A percentile compares a stretch with the other conserved stretches of the same genome.
These are phyloP conservation scores for Ornithoptera priamus DNA, from an alignment of 2,888 invertebrate genomes.

Conservation along the genomic window DNA sequence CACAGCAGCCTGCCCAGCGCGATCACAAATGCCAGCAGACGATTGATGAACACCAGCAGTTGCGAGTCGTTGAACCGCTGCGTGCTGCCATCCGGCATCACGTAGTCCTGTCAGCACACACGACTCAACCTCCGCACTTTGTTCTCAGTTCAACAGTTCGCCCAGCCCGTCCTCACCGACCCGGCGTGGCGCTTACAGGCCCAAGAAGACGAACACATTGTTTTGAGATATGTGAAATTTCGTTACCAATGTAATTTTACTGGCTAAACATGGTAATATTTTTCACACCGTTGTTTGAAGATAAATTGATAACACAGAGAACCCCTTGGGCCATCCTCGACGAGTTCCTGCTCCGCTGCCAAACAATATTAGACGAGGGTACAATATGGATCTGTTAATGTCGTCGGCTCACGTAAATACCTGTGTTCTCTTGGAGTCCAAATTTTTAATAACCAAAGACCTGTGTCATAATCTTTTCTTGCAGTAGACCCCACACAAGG, in stretches of 20 bases:
- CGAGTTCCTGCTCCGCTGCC: no score
- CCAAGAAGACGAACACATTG: no score
- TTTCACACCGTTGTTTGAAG: no score
- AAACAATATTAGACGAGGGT: background rate
- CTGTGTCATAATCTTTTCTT: conserved; percentile 99
- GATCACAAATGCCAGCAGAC: conserved; percentile 90
- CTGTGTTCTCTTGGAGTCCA: background rate
- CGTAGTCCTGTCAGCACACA: conserved; percentile 80
- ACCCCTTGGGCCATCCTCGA: no score
- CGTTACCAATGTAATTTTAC: no score
- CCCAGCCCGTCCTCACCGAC: no score
- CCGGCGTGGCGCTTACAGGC: no score
- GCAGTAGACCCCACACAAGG: conserved; percentile 96
- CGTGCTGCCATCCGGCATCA: conserved; percentile 80
- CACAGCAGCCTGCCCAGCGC: conserved; percentile 82
- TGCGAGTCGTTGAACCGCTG: conserved; percentile 95
- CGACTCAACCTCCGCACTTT: no score
- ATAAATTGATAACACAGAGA: no score
- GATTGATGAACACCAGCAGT: conserved; percentile 97
- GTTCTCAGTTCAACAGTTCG: no score
- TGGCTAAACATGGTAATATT: no score
- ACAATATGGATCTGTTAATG: background rate
- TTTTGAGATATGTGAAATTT: no score
- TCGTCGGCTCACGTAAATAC: background rate
- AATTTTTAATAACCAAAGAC: conserved; percentile 38